A percentile compares a stretch with the other conserved stretches of the same genome.
Conservation (phyloP, 1,140 invertebrate genomes). For the Plodia interpunctella region DNA sequence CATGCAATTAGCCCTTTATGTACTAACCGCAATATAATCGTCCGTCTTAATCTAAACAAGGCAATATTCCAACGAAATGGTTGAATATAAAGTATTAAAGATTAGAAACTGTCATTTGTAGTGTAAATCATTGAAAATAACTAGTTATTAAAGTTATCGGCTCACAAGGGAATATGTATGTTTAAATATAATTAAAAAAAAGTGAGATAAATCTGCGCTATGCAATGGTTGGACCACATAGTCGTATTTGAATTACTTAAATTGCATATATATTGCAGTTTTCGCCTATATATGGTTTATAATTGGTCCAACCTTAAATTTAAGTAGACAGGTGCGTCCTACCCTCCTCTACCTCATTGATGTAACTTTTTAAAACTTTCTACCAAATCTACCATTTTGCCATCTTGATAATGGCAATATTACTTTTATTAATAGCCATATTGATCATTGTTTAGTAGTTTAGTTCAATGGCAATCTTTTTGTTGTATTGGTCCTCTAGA, state of each 20-base stretch:
- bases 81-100: not conserved
- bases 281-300: not conserved
- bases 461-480: not conserved
- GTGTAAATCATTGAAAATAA: not conserved
- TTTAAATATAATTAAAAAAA: not conserved
- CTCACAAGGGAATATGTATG: not conserved
- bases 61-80: conserved; percentile 1
- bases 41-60: not conserved
- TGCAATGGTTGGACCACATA: not conserved
- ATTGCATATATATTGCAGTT: too few relatives aligned
- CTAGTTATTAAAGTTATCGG: not conserved
- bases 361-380: conserved; percentile 10
- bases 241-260: too few relatives aligned
- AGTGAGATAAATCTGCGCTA: not conserved
- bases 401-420: conserved; percentile 8
- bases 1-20: too few relatives aligned
- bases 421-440: not conserved
- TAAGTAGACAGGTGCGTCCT: conserved; percentile 18
- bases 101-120: not conserved
- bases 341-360: conserved; percentile 49
- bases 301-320: conserved; percentile 4
- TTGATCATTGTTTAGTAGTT: conserved; percentile 16
- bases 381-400: conserved; percentile 10
- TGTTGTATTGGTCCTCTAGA: conserved; percentile 23
- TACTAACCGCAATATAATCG: too few relatives aligned